Conservation (phyloP, 2,113 vertebrate genomes). For the Protobothrops flavoviridis region DNA sequence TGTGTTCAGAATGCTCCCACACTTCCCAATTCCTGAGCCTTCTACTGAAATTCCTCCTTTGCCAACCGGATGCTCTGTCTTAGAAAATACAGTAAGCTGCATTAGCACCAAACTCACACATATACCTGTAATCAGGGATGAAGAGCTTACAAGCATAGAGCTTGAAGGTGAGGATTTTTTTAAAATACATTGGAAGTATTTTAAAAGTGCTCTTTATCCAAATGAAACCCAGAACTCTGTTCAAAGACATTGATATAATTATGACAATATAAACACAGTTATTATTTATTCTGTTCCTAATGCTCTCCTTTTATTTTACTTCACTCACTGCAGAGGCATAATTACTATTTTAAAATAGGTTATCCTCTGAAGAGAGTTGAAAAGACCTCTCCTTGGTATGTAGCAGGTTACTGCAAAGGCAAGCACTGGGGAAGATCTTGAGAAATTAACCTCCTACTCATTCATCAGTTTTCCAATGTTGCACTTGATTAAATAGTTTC, state of each 20-base stretch:
- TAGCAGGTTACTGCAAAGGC: background rate
- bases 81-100: conserved; percentile 83
- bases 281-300: background rate
- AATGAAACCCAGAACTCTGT: background rate
- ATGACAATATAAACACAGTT: background rate
- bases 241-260: background rate
- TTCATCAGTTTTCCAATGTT: background rate
- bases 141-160: conserved; percentile 83
- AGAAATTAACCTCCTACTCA: background rate
- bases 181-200: background rate
- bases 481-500: background rate
- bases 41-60: conserved; percentile 66
- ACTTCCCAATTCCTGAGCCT: conserved; percentile 48
- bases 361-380: background rate
- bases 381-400: background rate
- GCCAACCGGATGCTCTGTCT: conserved; percentile 80
- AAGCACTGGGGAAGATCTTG: background rate
- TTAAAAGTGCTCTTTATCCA: background rate
- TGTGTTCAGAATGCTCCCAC: conserved; percentile 68
- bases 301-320: background rate
- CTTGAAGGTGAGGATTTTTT: conserved; percentile 81
- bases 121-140: conserved; percentile 84
- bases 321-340: background rate
- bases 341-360: background rate
- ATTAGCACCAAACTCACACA: conserved; percentile 74